Percentiles rank a stretch among this genome's conserved stretches.
Conservation (phyloP, 2,797 vertebrate species). For the Ceryle rudis region DNA sequence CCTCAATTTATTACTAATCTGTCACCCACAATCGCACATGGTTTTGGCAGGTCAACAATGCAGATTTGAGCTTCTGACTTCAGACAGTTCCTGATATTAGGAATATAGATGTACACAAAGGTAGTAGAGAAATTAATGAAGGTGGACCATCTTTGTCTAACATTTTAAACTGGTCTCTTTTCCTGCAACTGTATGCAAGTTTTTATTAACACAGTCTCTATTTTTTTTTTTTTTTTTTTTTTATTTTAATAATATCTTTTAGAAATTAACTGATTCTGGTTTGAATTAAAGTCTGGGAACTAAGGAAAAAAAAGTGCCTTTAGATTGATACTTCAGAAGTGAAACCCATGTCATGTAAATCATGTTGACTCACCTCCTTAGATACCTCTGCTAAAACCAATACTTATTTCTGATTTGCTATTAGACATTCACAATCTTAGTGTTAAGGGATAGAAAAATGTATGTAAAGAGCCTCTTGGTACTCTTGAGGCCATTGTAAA, state of each 20-base stretch:
- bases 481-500: not conserved
- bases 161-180: not conserved
- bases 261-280: not conserved
- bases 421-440: not conserved
- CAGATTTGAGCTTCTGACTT: not conserved
- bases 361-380: not conserved
- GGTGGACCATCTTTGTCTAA: not conserved
- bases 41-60: not conserved
- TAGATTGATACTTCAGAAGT: not conserved
- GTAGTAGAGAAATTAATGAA: not conserved
- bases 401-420: not conserved
- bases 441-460: not conserved
- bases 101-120: not conserved
- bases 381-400: not conserved
- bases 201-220: not conserved
- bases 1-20: not conserved
- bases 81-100: not conserved
- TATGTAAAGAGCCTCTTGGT: not conserved
- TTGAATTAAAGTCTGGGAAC: not conserved
- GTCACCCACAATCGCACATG: not conserved
- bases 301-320: not conserved
- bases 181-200: not conserved
- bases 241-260: not conserved
- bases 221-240: not conserved
- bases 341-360: not conserved